Conservation (phyloP, 1,140 invertebrate species). For the Galendromus occidentalis region DNA sequence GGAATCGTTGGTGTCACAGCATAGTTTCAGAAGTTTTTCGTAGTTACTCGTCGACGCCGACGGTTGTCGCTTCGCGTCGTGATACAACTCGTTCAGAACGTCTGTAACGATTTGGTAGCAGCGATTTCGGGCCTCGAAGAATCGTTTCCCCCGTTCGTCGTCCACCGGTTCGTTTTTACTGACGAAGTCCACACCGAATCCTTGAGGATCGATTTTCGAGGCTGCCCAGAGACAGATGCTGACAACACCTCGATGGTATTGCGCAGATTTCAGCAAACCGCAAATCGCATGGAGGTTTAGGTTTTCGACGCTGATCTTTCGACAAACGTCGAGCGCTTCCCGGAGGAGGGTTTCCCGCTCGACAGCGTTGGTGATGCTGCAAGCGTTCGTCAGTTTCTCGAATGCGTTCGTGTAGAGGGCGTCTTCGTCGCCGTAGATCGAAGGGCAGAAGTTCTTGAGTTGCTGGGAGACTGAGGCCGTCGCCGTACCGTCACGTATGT, state of each 20-base stretch:
- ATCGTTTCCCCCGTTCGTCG: constrained; percentile 34
- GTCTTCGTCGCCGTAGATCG: constrained; percentile 81
- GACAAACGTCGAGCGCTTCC: constrained; percentile 59
- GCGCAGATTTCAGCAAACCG: constrained; percentile 38
- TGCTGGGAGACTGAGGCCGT: constrained; percentile 70
- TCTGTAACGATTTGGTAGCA: background rate
- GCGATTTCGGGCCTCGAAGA: background rate
- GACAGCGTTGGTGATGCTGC: constrained; percentile 36
- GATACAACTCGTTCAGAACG: background rate
- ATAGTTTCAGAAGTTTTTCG: background rate
- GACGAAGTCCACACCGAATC: constrained; percentile 69
- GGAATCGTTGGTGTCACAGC: background rate
- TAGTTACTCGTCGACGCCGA: background rate
- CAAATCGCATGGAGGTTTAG: constrained; percentile 56
- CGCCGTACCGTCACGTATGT: constrained; percentile 80
- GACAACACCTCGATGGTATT: constrained; percentile 56
- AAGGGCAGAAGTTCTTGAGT: constrained; percentile 76
- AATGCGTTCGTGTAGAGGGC: constrained; percentile 81
- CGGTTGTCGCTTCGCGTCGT: background rate
- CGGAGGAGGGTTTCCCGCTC: constrained; percentile 50
- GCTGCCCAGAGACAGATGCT: constrained; percentile 67
- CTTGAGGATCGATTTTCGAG: constrained; percentile 61
- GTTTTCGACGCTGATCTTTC: constrained; percentile 51
- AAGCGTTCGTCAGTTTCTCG: constrained; percentile 61
- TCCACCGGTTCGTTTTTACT: constrained; percentile 54